A percentile compares a stretch with the other conserved stretches of the same genome.
These are phyloP conservation scores for Vombatus ursinus DNA, from an alignment of 2,113 vertebrate species.

Conservation along the genomic window DNA sequence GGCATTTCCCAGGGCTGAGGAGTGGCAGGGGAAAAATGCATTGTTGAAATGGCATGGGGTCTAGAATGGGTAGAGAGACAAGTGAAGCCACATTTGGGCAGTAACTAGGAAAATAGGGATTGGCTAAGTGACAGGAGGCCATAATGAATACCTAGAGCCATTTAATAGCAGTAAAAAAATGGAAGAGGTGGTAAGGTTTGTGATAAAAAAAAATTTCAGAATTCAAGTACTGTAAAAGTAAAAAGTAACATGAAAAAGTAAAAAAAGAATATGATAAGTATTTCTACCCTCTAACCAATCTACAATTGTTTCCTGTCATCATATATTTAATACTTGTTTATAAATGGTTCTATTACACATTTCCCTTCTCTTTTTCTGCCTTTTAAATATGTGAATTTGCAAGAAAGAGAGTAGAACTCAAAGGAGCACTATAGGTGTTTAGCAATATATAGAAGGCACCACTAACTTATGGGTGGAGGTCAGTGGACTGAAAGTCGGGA, in stretches of 20 bases:
- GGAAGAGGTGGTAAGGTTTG: not conserved
- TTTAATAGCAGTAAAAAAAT: not conserved
- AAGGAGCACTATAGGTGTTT: conserved; percentile 66
- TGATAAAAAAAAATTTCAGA: not conserved
- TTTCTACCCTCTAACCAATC: conserved; percentile 54
- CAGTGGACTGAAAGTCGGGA: conserved; percentile 42
- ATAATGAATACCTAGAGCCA: not conserved
- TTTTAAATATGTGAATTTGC: conserved; percentile 70
- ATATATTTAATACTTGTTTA: conserved; percentile 66
- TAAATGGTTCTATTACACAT: conserved; percentile 69
- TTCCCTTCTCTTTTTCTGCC: conserved; percentile 51
- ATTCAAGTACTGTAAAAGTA: not conserved
- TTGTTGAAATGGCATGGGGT: not conserved
- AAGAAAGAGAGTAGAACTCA: conserved; percentile 67
- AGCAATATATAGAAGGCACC: conserved; percentile 40
- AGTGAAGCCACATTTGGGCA: not conserved
- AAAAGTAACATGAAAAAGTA: not conserved
- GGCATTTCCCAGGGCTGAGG: not conserved
- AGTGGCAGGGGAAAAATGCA: not conserved
- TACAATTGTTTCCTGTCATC: conserved; percentile 68
- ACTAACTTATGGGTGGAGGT: conserved; percentile 54
- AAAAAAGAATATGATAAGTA: conserved; percentile 16
- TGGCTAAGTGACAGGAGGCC: not conserved
- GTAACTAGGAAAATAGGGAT: not conserved
- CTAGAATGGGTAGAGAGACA: not conserved